Conservation (phyloP, 2,113 vertebrate species). For the Lasiurus cinereus region DNA sequence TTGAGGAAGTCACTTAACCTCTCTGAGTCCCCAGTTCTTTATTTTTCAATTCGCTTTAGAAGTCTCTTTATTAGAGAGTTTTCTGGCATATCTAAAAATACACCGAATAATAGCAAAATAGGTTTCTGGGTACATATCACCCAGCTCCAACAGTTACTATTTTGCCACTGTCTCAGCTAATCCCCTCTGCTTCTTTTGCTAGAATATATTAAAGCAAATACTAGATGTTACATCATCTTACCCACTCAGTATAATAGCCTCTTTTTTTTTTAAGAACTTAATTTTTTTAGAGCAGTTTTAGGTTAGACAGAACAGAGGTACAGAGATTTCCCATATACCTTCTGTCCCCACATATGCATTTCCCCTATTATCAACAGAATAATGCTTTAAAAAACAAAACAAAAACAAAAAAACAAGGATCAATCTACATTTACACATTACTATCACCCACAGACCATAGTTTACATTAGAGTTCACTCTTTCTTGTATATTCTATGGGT, state of each 20-base stretch:
- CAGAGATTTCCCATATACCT: background rate
- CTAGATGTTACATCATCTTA: background rate
- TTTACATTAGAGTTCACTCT: background rate
- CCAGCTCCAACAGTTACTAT: background rate
- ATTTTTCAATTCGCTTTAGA: background rate
- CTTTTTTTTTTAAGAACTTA: background rate
- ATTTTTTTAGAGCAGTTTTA: background rate
- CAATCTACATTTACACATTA: background rate
- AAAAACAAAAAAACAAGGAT: background rate
- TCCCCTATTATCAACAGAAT: background rate
- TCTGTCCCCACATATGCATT: background rate
- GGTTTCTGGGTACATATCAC: background rate
- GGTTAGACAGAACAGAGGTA: background rate
- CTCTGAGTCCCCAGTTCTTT: background rate
- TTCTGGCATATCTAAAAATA: background rate
- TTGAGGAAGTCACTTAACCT: background rate
- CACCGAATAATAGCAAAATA: background rate
- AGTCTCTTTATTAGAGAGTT: background rate
- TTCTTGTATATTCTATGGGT: background rate
- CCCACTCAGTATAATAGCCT: background rate
- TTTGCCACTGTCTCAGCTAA: constrained; percentile 5
- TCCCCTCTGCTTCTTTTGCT: background rate
- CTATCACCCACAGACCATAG: background rate
- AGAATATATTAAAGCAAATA: constrained; percentile 41
- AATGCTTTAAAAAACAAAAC: too few relatives aligned